Percentiles rank a stretch among this genome's conserved stretches.
Evolutionary conservation across 1,140 invertebrate genomes (phyloP).

Genomic region (Drosophila mayri): DNA sequence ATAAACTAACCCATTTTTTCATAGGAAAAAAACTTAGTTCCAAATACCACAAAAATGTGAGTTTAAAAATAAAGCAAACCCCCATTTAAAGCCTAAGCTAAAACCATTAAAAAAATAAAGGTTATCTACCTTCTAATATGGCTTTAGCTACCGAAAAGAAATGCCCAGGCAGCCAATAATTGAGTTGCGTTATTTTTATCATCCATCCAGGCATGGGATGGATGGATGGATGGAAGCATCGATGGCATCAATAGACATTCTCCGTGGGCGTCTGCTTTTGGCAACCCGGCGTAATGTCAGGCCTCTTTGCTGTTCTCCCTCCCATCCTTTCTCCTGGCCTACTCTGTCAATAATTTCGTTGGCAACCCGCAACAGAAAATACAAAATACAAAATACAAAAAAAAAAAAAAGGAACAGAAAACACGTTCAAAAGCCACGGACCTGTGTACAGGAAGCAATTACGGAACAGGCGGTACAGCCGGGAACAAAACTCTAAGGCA

Average conservation of each 20-base stretch:
- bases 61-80: not conserved
- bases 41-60: not conserved
- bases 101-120: no score
- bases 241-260: constrained; percentile 27
- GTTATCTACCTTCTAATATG: not conserved
- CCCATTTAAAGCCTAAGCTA: not conserved
- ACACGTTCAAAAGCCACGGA: constrained; percentile 32
- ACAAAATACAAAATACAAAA: constrained; percentile 10
- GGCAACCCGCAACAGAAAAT: constrained; percentile 25
- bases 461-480: constrained; percentile 38
- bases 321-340: not conserved
- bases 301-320: constrained; percentile 9
- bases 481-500: constrained; percentile 21
- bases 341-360: constrained; percentile 45
- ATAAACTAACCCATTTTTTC: not conserved
- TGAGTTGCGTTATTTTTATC: constrained; percentile 33
- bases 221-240: constrained; percentile 1
- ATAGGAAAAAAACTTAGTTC: not conserved
- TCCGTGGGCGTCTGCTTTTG: constrained; percentile 20
- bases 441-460: constrained; percentile 55
- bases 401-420: constrained; percentile 9
- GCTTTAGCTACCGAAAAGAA: not conserved
- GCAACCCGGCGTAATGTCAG: constrained; percentile 9
- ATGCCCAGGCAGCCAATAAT: constrained; percentile 15
- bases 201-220: constrained; percentile 6